phyloP scores from a whole-genome alignment of 2,888 invertebrate species.

The Cerceris rybyensis region DNA sequence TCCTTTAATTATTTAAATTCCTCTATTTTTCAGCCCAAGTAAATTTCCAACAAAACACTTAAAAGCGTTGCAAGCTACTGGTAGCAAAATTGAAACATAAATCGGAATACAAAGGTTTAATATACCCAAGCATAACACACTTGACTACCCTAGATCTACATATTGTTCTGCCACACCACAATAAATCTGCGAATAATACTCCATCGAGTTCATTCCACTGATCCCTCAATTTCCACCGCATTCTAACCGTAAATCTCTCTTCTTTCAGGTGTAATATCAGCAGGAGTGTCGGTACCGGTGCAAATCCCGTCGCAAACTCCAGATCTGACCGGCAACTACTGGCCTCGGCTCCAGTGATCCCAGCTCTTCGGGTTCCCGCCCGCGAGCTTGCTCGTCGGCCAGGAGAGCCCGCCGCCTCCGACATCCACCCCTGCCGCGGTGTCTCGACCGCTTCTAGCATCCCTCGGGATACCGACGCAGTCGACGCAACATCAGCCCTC shows the following conservation, averaged over 20 bases:
- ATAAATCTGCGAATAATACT: too few species aligned
- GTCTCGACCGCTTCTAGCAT: constrained; percentile 79
- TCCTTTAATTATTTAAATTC: too few species aligned
- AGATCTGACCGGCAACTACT: constrained; percentile 91
- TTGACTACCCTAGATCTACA: too few species aligned
- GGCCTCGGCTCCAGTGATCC: constrained; percentile 97
- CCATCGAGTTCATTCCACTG: too few species aligned
- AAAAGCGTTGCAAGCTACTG: too few species aligned
- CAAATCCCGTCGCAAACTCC: constrained; percentile 94
- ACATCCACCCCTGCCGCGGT: constrained; percentile 80
- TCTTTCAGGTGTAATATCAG: constrained; percentile 92
- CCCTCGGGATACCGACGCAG: constrained; percentile 76
- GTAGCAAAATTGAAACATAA: too few species aligned
- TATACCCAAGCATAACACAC: too few species aligned
- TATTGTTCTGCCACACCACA: too few species aligned
- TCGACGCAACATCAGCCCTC: constrained; percentile 63
- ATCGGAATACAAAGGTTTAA: too few species aligned
- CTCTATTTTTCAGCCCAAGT: too few species aligned
- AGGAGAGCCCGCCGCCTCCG: constrained; percentile 83
- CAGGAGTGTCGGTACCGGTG: constrained; percentile 95
- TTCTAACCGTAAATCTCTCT: constrained; percentile 1
- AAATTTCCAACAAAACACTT: too few species aligned
- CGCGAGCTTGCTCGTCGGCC: constrained; percentile 86
- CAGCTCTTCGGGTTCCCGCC: constrained; percentile 94
- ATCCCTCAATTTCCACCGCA: too few species aligned